Evolutionary conservation across 2,888 invertebrate species (phyloP).

Genomic region (Dynastes tityus): DNA sequence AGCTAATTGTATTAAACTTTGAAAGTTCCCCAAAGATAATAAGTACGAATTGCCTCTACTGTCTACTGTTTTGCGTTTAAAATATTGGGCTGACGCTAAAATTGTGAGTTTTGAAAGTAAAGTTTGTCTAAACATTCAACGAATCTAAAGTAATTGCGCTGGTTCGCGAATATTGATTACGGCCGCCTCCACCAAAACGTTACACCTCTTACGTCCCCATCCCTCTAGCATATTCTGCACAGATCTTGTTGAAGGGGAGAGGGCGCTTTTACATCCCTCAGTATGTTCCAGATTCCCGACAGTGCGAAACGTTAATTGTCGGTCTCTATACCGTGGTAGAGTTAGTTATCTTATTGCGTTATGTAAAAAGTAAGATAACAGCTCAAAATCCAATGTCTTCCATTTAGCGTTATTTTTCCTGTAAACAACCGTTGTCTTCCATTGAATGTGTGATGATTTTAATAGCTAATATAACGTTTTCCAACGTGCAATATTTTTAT

Average conservation of each 20-base stretch:
- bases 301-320: background rate
- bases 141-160: conserved; percentile 36
- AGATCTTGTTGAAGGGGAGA: conserved; percentile 48
- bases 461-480: conserved; percentile 9
- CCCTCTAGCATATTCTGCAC: conserved; percentile 57
- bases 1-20: too few species aligned
- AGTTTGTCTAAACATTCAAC: background rate
- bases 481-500: conserved; percentile 7
- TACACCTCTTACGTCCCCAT: conserved; percentile 46
- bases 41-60: too few species aligned
- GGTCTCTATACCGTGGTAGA: background rate
- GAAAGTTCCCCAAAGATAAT: too few species aligned
- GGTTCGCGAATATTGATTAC: conserved; percentile 54
- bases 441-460: conserved; percentile 29
- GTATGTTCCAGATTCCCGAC: background rate
- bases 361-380: conserved; percentile 8
- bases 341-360: background rate
- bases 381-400: conserved; percentile 73
- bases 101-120: background rate
- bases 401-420: conserved; percentile 59
- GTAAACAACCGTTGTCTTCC: conserved; percentile 45
- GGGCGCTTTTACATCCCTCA: conserved; percentile 18
- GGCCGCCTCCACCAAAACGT: conserved; percentile 53
- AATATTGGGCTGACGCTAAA: too few species aligned
- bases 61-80: too few species aligned